Conservation (phyloP, 2,797 vertebrate species). For the Heteromormyrus szaboi region DNA sequence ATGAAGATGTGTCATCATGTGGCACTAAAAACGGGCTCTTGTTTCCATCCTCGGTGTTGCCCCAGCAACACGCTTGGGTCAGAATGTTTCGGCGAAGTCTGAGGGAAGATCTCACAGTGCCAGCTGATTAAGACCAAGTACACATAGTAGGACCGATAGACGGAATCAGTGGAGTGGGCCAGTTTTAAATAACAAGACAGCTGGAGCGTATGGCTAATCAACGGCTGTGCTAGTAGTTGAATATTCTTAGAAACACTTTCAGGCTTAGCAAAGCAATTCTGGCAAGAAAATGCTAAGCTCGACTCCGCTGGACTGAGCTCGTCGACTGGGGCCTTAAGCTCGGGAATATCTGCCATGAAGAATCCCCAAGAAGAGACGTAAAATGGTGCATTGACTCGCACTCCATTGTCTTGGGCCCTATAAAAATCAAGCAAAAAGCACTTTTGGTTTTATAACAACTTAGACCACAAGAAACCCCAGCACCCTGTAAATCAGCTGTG, state of each 20-base stretch:
- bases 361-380: not conserved
- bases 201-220: slow-evolving; percentile 44
- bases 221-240: slow-evolving; percentile 28
- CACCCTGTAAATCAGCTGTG: slow-evolving; percentile 3
- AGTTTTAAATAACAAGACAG: slow-evolving; percentile 27
- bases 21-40: slow-evolving; percentile 38
- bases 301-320: not conserved
- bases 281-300: slow-evolving; percentile 5
- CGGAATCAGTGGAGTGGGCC: not conserved
- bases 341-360: not conserved
- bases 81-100: slow-evolving; percentile 42
- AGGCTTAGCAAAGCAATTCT: slow-evolving; percentile 26
- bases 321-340: not conserved
- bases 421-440: not conserved
- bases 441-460: not conserved
- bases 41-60: slow-evolving; percentile 50
- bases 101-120: slow-evolving; percentile 45
- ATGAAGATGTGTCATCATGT: slow-evolving; percentile 53
- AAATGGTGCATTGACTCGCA: not conserved
- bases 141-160: slow-evolving; percentile 27
- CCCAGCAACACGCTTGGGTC: slow-evolving; percentile 47
- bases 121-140: slow-evolving; percentile 49
- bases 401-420: not conserved
- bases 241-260: slow-evolving; percentile 28
- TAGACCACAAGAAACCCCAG: not conserved